Percentiles rank a stretch among this genome's conserved stretches.
These are phyloP conservation scores for Anomalospiza imberbis DNA, from an alignment of 2,797 vertebrate genomes.

Conservation along the genomic window DNA sequence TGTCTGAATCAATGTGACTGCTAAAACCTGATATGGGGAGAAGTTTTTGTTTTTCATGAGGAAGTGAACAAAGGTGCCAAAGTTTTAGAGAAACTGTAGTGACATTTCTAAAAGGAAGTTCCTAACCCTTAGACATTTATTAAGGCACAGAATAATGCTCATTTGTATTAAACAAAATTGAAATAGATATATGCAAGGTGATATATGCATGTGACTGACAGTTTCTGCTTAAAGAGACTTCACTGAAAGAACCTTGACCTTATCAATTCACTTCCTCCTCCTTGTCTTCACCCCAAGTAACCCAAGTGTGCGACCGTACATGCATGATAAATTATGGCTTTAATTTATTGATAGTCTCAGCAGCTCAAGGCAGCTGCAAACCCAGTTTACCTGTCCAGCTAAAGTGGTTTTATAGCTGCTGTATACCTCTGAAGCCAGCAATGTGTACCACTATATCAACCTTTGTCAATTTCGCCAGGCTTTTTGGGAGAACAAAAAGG, in stretches of 20 bases:
- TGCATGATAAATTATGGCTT: not conserved
- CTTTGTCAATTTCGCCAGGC: not conserved
- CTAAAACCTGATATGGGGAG: not conserved
- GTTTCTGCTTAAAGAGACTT: not conserved
- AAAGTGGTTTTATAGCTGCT: not conserved
- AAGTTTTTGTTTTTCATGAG: not conserved
- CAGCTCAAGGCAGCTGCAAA: slow-evolving; percentile 10
- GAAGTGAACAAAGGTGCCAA: not conserved
- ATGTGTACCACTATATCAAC: not conserved
- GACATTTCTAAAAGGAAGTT: not conserved
- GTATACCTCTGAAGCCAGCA: not conserved
- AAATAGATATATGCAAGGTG: not conserved
- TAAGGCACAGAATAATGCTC: not conserved
- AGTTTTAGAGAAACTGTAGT: not conserved
- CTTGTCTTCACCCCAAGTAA: not conserved
- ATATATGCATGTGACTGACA: not conserved
- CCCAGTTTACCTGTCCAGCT: not conserved
- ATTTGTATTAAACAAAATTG: not conserved
- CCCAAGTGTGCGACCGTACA: not conserved
- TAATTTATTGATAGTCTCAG: slow-evolving; percentile 11
- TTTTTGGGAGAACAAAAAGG: not conserved
- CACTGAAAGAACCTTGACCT: not conserved
- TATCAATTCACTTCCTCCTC: not conserved
- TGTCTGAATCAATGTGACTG: not conserved
- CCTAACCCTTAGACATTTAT: not conserved